These are phyloP conservation scores for Drosophila truncata DNA, from an alignment of 1,140 invertebrate species.

Conservation along the genomic window DNA sequence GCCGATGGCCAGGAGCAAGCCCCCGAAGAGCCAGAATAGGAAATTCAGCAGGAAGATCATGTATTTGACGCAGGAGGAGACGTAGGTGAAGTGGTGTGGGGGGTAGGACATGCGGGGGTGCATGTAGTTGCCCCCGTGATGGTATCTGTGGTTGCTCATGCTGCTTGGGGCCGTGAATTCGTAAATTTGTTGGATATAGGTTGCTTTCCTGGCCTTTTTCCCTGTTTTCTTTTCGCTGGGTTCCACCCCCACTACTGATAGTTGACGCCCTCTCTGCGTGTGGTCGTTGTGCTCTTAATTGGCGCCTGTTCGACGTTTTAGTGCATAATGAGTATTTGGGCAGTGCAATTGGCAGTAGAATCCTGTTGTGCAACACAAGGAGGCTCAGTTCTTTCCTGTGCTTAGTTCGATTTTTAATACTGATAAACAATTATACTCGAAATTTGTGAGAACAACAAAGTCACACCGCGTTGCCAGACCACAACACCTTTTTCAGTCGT, in stretches of 20 bases:
- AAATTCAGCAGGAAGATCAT: constrained; percentile 97
- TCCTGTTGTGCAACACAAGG: not conserved
- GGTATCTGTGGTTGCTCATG: constrained; percentile 84
- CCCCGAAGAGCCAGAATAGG: constrained; percentile 96
- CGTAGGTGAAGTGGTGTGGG: constrained; percentile 87
- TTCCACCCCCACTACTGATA: constrained; percentile 32
- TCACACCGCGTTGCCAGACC: constrained; percentile 42
- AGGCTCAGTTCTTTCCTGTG: not conserved
- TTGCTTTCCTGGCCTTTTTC: constrained; percentile 1
- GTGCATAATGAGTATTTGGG: not conserved
- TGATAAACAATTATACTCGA: constrained; percentile 39
- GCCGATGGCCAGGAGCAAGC: constrained; percentile 94
- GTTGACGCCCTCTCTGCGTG: constrained; percentile 53
- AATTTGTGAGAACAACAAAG: constrained; percentile 56
- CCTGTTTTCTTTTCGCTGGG: constrained; percentile 4
- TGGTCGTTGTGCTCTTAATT: constrained; percentile 19
- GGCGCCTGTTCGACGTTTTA: not conserved
- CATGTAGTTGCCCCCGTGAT: constrained; percentile 79
- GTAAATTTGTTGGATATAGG: not conserved
- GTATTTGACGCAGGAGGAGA: constrained; percentile 96
- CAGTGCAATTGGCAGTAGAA: not conserved
- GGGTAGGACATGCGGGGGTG: constrained; percentile 86
- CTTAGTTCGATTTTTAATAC: constrained; percentile 4
- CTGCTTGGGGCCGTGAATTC: not conserved
- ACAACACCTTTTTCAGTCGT: not conserved